Evolutionary conservation across 1,140 invertebrate species (phyloP).

Genomic region (Watersipora subatra): DNA sequence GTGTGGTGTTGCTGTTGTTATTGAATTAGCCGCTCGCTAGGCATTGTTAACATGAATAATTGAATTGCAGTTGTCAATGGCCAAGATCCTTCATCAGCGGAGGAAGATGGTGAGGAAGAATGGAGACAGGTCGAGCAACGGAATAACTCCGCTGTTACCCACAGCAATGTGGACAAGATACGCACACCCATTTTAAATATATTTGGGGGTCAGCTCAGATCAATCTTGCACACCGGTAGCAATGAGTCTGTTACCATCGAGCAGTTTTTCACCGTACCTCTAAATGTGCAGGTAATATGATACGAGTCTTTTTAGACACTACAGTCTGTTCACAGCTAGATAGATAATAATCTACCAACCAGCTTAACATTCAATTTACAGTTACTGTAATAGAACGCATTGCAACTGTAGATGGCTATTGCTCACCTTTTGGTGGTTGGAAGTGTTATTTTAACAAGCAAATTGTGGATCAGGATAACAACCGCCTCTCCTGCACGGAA

Average conservation of each 20-base stretch:
- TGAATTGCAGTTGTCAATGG: background rate
- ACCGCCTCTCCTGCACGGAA: no score
- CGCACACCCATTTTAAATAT: slow-evolving; percentile 78
- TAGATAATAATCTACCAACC: no score
- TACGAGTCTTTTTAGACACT: no score
- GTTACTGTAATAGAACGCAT: no score
- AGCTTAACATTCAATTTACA: no score
- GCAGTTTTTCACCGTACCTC: slow-evolving; percentile 81
- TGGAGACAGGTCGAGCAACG: background rate
- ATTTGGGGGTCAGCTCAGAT: slow-evolving; percentile 74
- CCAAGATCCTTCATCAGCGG: background rate
- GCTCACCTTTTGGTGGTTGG: no score
- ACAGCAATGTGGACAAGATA: background rate
- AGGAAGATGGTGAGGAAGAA: background rate
- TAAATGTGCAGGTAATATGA: slow-evolving; percentile 74
- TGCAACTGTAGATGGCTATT: no score
- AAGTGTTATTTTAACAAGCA: no score
- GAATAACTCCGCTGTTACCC: background rate
- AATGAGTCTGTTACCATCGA: slow-evolving; percentile 61
- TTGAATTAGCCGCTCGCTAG: no score
- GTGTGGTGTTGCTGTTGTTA: no score
- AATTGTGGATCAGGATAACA: no score
- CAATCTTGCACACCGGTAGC: slow-evolving; percentile 57
- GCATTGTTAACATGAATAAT: background rate
- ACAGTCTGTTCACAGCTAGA: no score